These are phyloP conservation scores for Octopus bimaculoides DNA, from an alignment of 1,140 invertebrate species.

Conservation along the genomic window DNA sequence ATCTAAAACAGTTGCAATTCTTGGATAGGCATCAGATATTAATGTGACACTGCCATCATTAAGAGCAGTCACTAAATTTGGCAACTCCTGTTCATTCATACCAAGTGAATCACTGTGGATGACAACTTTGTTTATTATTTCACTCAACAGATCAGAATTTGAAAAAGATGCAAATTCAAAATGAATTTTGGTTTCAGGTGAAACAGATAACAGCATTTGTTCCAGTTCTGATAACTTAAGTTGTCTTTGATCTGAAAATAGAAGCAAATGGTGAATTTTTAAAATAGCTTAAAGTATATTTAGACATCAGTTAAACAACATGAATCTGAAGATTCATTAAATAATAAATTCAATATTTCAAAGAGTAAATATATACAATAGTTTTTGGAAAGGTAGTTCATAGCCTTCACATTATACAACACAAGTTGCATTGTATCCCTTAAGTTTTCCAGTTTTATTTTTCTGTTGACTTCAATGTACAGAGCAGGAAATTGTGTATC, in stretches of 20 bases:
- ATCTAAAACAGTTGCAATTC: slow-evolving; percentile 77
- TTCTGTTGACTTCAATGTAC: too few species aligned
- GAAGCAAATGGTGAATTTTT: slow-evolving; percentile 12
- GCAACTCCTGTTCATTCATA: slow-evolving; percentile 86
- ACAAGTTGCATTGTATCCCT: too few species aligned
- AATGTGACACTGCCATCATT: slow-evolving; percentile 71
- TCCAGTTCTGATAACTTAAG: slow-evolving; percentile 68
- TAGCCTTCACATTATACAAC: too few species aligned
- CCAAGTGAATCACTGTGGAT: slow-evolving; percentile 81
- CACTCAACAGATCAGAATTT: slow-evolving; percentile 68
- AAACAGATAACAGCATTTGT: slow-evolving; percentile 68
- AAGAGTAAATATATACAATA: too few species aligned
- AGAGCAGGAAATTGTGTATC: too few species aligned
- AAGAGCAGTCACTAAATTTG: slow-evolving; percentile 69
- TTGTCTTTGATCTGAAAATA: slow-evolving; percentile 63
- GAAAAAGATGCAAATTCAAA: slow-evolving; percentile 88
- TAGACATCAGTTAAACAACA: too few species aligned
- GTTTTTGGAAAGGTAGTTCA: too few species aligned
- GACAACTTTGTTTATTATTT: slow-evolving; percentile 69
- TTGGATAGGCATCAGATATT: slow-evolving; percentile 75
- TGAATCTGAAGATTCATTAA: too few species aligned
- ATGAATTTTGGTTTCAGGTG: slow-evolving; percentile 70
- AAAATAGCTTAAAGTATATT: neutral
- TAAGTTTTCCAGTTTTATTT: too few species aligned
- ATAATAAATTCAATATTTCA: too few species aligned